Base-by-base conservation (phyloP, 2,888 invertebrate species). In the Phania funesta region DNA sequence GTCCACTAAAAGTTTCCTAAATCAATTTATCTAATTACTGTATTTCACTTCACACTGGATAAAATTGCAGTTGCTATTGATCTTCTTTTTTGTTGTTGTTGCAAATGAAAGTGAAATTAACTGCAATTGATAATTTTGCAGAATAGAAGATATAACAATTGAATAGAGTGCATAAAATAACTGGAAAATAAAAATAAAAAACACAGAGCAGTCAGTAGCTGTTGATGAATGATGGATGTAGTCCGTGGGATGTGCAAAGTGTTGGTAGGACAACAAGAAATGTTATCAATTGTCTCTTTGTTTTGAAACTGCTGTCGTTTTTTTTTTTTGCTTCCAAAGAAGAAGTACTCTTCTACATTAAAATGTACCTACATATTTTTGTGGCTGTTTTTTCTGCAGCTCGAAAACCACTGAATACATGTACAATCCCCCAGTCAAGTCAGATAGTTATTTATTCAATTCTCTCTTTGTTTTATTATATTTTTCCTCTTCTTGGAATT, bases 11-110 rank as follows among this genome's bases (percentile, higher is more conserved):
- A 71, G 58, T 76, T 79, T 58, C 50, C 73, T 58, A 65, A 79
- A 73, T 79, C 58, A 73, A 73, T 79, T 79, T 58, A 65, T 79
- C 41, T 73, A 79, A 79, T 79, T 79, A 78, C 67, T 68, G n/a
- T 24, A 65, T 71, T 73, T 44, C 50, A 65, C 26, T 65, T 2
- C 38, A 48, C n/a, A n/a, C n/a, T n/a, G n/a, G n/a, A n/a, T n/a
- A n/a, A n/a, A n/a, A n/a, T n/a, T n/a, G n/a, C n/a, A n/a, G n/a
- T n/a, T n/a, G n/a, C n/a, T n/a, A n/a, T n/a, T n/a, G n/a, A n/a
- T n/a, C n/a, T n/a, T n/a, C n/a, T n/a, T n/a, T n/a, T n/a, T n/a
- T n/a, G n/a, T n/a, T n/a, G n/a, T n/a, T n/a, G n/a, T n/a, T n/a
- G n/a, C n/a, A n/a, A n/a, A n/a, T n/a, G n/a, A n/a, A n/a, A n/a